Conservation (phyloP, 2,888 invertebrate genomes). For the Hyposoter dolosus region DNA sequence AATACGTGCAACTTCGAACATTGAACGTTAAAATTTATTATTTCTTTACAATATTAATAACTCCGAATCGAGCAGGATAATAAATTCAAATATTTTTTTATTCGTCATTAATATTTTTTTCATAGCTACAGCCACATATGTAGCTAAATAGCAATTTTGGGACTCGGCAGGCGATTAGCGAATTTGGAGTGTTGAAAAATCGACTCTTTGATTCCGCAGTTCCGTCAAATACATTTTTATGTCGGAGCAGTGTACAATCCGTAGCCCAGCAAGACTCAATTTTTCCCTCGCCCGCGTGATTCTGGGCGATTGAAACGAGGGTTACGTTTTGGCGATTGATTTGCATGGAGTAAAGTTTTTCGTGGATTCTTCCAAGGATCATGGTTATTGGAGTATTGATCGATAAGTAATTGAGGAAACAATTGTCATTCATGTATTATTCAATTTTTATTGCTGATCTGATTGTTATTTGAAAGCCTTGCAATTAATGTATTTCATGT, state of each 20-base stretch:
- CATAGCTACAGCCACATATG: too few relatives aligned
- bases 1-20: neutral
- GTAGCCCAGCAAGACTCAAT: neutral
- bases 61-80: neutral
- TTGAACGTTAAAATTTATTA: neutral
- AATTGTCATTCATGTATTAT: too few relatives aligned
- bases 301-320: neutral
- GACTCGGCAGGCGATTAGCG: neutral
- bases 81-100: neutral
- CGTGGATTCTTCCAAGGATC: neutral
- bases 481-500: neutral
- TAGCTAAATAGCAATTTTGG: too few relatives aligned
- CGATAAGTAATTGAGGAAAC: neutral
- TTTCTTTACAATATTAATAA: neutral
- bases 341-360: neutral
- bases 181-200: neutral
- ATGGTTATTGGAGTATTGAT: neutral
- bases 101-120: too few relatives aligned
- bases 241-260: too few relatives aligned
- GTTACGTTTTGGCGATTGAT: too few relatives aligned
- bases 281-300: neutral
- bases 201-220: neutral
- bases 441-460: neutral
- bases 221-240: neutral
- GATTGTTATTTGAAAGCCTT: neutral